Percentiles rank a stretch among this genome's conserved stretches.
These are phyloP conservation scores for Anomalospiza imberbis DNA, from an alignment of 2,797 vertebrate species.

Conservation along the genomic window DNA sequence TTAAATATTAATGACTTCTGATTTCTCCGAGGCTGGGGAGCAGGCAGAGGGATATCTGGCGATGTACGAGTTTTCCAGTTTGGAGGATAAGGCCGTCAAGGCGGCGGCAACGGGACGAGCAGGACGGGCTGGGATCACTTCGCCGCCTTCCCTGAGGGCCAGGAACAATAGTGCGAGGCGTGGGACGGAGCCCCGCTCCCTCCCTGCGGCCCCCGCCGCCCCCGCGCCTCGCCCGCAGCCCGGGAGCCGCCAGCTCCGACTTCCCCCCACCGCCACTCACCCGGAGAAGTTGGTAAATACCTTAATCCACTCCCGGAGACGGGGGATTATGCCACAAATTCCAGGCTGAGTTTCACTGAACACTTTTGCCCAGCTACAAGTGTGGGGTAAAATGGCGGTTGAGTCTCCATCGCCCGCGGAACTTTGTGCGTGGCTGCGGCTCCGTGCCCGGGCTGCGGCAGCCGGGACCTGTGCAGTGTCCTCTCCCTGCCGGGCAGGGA, in stretches of 20 bases:
- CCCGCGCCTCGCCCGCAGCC: neutral
- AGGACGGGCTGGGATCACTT: neutral
- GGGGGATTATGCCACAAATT: slow-evolving; percentile 58
- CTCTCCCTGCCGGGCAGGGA: neutral
- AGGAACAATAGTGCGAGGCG: slow-evolving; percentile 12
- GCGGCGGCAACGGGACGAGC: neutral
- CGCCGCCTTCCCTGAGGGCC: neutral
- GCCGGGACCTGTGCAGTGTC: neutral
- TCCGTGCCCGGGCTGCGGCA: neutral
- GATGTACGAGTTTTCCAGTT: neutral
- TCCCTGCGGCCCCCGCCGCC: neutral
- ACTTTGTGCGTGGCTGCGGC: slow-evolving; percentile 24
- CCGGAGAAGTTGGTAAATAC: slow-evolving; percentile 58
- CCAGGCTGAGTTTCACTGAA: slow-evolving; percentile 27
- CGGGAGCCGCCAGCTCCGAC: neutral
- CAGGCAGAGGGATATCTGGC: slow-evolving; percentile 44
- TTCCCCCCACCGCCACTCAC: neutral
- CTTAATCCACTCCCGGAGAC: slow-evolving; percentile 56
- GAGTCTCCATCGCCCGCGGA: slow-evolving; percentile 13
- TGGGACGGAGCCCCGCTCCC: neutral
- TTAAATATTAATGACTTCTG: slow-evolving; percentile 78
- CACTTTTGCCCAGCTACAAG: slow-evolving; percentile 62
- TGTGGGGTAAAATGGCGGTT: slow-evolving; percentile 65
- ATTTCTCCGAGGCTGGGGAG: slow-evolving; percentile 64
- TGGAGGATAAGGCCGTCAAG: neutral